Evolutionary conservation across 2,113 vertebrate genomes (phyloP).

Genomic region (Mormyrus lacerda): DNA sequence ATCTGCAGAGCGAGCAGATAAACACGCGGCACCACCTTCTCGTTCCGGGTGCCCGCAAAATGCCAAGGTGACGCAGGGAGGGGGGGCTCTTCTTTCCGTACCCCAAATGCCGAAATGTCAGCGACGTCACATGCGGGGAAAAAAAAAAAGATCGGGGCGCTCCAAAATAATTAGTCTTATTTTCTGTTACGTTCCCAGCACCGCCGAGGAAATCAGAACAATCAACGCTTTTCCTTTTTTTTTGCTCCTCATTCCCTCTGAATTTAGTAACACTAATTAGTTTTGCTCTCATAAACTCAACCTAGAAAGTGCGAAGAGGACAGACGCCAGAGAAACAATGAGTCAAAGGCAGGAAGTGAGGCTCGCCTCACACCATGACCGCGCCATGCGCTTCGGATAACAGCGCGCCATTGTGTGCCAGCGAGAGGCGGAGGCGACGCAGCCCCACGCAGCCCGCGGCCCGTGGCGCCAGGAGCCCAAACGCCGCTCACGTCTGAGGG

Average conservation of each 20-base stretch:
- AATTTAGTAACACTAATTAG: slow-evolving; percentile 77
- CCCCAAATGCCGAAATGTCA: slow-evolving; percentile 55
- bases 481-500: not conserved
- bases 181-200: slow-evolving; percentile 60
- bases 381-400: slow-evolving; percentile 34
- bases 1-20: slow-evolving; percentile 44
- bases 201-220: slow-evolving; percentile 68
- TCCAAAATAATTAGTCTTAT: slow-evolving; percentile 63
- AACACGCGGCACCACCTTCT: slow-evolving; percentile 43
- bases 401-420: slow-evolving; percentile 42
- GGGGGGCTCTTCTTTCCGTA: slow-evolving; percentile 47
- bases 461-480: not conserved
- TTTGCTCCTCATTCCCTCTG: slow-evolving; percentile 42
- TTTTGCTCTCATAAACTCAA: slow-evolving; percentile 70
- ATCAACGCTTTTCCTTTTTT: slow-evolving; percentile 52
- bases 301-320: slow-evolving; percentile 67
- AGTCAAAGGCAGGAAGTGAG: slow-evolving; percentile 10
- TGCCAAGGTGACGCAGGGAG: slow-evolving; percentile 49
- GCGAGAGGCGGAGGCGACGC: slow-evolving; percentile 39
- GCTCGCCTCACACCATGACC: slow-evolving; percentile 33
- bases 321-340: slow-evolving; percentile 52
- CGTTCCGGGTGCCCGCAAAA: slow-evolving; percentile 47
- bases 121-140: slow-evolving; percentile 48
- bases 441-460: slow-evolving; percentile 5
- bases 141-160: slow-evolving; percentile 55